A percentile compares a stretch with the other conserved stretches of the same genome.
Conservation (phyloP, 2,113 vertebrate genomes). For the Colistium nudipinnis region DNA sequence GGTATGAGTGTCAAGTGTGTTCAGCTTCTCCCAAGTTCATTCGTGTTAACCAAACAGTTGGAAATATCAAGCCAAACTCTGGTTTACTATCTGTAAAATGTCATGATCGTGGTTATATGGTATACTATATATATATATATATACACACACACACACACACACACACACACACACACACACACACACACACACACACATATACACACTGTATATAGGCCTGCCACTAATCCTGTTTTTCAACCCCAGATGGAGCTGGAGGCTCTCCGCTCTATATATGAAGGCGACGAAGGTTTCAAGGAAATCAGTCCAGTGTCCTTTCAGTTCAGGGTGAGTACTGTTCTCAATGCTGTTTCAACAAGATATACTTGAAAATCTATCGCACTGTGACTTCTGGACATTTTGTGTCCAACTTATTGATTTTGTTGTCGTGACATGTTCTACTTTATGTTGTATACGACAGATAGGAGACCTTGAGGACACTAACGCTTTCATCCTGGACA, state of each 20-base stretch:
- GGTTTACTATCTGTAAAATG: neutral
- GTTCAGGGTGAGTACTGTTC: conserved; percentile 86
- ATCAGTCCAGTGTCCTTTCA: conserved; percentile 92
- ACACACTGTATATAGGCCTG: neutral
- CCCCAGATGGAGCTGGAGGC: conserved; percentile 96
- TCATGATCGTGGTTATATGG: too few species aligned
- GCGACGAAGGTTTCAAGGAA: conserved; percentile 94
- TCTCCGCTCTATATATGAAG: conserved; percentile 96
- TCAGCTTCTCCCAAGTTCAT: neutral
- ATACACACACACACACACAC: too few species aligned
- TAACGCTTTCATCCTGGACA: conserved; percentile 93
- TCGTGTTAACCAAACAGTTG: neutral
- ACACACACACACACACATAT: neutral
- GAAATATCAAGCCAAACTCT: neutral
- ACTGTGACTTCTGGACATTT: neutral
- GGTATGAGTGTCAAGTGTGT: neutral
- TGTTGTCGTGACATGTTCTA: neutral
- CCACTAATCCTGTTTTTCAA: neutral
- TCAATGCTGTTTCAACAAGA: neutral
- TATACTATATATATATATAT: neutral
- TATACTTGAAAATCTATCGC: neutral
- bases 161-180: too few species aligned
- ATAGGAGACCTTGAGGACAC: conserved; percentile 91
- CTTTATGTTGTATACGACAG: conserved; percentile 70
- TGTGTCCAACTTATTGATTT: neutral